phyloP scores from a whole-genome alignment of 2,888 invertebrate species.

The Chrysotoxum bicinctum region DNA sequence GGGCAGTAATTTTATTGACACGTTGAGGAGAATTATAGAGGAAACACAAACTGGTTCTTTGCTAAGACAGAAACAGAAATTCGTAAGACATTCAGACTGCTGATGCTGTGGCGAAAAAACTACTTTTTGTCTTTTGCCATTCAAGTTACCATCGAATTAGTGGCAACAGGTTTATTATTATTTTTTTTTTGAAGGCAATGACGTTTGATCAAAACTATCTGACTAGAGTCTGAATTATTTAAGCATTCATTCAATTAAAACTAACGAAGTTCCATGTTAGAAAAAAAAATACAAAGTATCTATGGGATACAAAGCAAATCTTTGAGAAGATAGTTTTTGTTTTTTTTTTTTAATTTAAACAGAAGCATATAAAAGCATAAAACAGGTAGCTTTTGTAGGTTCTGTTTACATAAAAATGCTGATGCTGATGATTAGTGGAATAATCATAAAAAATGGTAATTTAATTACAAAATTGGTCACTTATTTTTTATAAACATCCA shows the following conservation, averaged over 20 bases:
- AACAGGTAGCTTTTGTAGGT: too few species aligned
- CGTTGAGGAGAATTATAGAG: conserved; percentile 19
- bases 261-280: not conserved
- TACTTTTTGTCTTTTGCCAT: conserved; percentile 29
- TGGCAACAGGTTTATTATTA: conserved; percentile 45
- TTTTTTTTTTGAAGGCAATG: conserved; percentile 22
- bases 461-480: not conserved
- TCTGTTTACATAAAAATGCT: not conserved
- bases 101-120: not conserved
- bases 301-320: not conserved
- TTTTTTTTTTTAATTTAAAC: conserved; percentile 3
- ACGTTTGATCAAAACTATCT: conserved; percentile 58
- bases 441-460: not conserved
- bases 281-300: not conserved
- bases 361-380: not conserved
- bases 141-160: conserved; percentile 15
- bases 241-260: conserved; percentile 10
- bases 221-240: conserved; percentile 2
- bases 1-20: conserved; percentile 43
- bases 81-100: conserved; percentile 14
- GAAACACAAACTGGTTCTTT: conserved; percentile 44
- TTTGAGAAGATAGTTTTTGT: not conserved
- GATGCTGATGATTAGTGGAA: not conserved
- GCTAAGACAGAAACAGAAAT: not conserved
- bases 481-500: not conserved